phyloP scores from a whole-genome alignment of 2,797 vertebrate genomes.

The Bryconaethiops microstoma region DNA sequence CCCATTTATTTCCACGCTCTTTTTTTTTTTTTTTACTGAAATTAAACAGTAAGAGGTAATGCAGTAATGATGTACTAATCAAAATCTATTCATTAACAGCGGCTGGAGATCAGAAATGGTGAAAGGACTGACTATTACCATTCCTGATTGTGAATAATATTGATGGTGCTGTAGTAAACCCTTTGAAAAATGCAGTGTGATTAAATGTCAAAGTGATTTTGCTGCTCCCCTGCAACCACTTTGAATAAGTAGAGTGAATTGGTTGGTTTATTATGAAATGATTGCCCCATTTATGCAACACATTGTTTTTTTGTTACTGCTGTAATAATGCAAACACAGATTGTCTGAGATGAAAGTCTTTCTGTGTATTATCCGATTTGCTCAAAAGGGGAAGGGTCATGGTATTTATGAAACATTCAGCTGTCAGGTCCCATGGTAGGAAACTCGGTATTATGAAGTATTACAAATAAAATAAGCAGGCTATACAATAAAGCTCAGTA shows the following conservation, averaged over 20 bases:
- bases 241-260: constrained; percentile 1
- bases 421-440: constrained; percentile 41
- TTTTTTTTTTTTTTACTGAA: constrained; percentile 26
- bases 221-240: too few species aligned
- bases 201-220: constrained; percentile 8
- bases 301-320: not conserved
- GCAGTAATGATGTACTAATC: constrained; percentile 14
- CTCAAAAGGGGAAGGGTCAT: constrained; percentile 16
- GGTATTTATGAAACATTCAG: constrained; percentile 25
- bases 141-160: not conserved
- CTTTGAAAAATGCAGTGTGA: not conserved
- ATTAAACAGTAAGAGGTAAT: constrained; percentile 23
- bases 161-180: not conserved
- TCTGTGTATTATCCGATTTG: constrained; percentile 35
- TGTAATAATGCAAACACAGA: constrained; percentile 24
- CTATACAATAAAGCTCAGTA: constrained; percentile 50
- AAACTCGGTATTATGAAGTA: constrained; percentile 38
- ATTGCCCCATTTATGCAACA: not conserved
- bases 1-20: constrained; percentile 41
- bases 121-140: not conserved
- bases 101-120: constrained; percentile 21
- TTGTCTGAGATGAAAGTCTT: constrained; percentile 23
- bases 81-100: constrained; percentile 21
- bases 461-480: constrained; percentile 49
- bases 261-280: not conserved